Conservation (phyloP, 2,113 vertebrate genomes). For the Bos indicus region DNA sequence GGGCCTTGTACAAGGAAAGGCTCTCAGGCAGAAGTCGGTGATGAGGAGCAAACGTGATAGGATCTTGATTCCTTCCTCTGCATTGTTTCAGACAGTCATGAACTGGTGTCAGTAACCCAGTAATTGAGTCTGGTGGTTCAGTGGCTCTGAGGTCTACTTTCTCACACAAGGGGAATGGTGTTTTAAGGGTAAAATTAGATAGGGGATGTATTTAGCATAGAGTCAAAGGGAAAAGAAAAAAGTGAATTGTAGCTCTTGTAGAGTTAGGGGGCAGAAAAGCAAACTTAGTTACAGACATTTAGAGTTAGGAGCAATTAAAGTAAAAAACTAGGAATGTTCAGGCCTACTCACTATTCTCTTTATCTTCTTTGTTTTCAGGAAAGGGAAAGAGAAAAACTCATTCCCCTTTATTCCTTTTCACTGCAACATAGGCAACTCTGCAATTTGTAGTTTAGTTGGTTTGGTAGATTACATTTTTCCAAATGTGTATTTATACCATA, state of each 20-base stretch:
- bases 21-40: background rate
- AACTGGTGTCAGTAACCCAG: background rate
- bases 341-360: background rate
- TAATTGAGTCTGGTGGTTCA: background rate
- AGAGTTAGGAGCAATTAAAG: background rate
- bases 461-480: background rate
- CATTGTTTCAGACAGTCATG: background rate
- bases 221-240: background rate
- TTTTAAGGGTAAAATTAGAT: background rate
- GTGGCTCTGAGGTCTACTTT: background rate
- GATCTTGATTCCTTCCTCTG: background rate
- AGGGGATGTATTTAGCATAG: background rate
- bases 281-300: background rate
- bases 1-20: background rate
- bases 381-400: background rate
- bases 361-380: background rate
- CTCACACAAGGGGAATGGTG: background rate
- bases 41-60: background rate
- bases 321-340: background rate
- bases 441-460: background rate
- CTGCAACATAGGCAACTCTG: background rate
- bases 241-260: background rate
- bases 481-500: background rate
- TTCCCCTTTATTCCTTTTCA: background rate
- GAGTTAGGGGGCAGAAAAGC: background rate